Base-by-base conservation (phyloP, 2,797 vertebrate species). In the Sebastiscus albofasciatus region DNA sequence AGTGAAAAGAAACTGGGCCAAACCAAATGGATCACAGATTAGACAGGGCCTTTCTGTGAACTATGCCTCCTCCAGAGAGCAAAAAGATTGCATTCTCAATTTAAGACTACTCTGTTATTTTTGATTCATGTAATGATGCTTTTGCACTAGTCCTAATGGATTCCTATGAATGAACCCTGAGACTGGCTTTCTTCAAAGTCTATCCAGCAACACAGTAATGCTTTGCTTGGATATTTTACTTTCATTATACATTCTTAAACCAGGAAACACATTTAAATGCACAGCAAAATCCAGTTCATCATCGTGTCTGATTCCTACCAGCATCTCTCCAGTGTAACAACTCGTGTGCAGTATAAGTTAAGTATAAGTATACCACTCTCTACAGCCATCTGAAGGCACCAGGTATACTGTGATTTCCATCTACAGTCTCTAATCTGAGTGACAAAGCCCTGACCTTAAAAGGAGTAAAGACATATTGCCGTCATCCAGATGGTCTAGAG, bases 1-100 rank as follows among this genome's bases (percentile, higher is more conserved):
- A 90, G 89, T 86, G 58, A 91, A 85, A 80, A 77, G 69, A 90
- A 75, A 71, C 29, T 61, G 78, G 61, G 90, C 90, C 87, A 90
- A 90, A 84, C 77, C 79, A 91, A 91, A 87, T 81, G 81, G 54
- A 84, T 86, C 69, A 56, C 67, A 81, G 67, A 82, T 77, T 72
- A 84, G 73, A 86, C 49, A 49, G 69, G 29, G 68, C 34, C 84
- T 26, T 58, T 58, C 62, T 67, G 59, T 82, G 67, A 80, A 79
- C 61, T 66, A 26, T 52, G 31, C 22, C 67, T 87, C 65, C 65
- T 77, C 61, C n/a, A 74, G 27, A 80, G 61, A 87, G 61, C 36
- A 75, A 64, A 71, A 77, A 70, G 8, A 56, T 27, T 72, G 16
- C 26, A 54, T 79, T 82, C 39, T 86, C 29, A 61, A 62, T 79